Evolutionary conservation across 1,140 invertebrate species (phyloP), one percentile per base, ranked within the genome.

Genomic region (Anastrepha ludens): DNA sequence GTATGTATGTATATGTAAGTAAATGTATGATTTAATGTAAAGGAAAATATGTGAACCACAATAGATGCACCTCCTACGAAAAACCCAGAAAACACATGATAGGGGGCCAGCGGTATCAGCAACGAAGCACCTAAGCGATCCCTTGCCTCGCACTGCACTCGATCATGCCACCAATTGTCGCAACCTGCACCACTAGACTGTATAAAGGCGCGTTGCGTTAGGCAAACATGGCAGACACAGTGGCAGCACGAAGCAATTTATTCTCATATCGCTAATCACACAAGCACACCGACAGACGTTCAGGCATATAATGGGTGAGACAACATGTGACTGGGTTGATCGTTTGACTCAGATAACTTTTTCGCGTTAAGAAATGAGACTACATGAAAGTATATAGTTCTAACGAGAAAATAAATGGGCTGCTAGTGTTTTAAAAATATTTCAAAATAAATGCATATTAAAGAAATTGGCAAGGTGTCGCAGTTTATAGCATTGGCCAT

Each of bases 181-280:
- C 47, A 47, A 81, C 17, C 44, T 58, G 74, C 47, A 81, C 41
- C 85, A 55, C 6, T 55, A 59, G 20, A 39, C 62, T 65, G 4
- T 47, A 86, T 62, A 44, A 62, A 41, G 41, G 59, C 20, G 58
- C 59, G 58, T 17, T 47, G 58, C 58, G 39, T 44, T 59, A 60
- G 59, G 62, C 59, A n/a, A 86, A 86, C 85, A 59, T 78, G 64
- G 87, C 87, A 87, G 87, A 87, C 87, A 87, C 9, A 44, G 47
- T 87, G 87, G 87, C 87, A 87, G 64, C 87, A 74, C 15, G 64
- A 60, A 78, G 20, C 65, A 87, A 74, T 87, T 78, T 74, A 87
- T 87, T 62, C 58, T 65, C 85, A 86, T 86, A 59, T 86, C 85
- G 44, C 85, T 65, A 65, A n/a, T 58, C 44, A 44, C 3, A 86